Evolutionary conservation across 2,888 invertebrate species (phyloP).

Genomic region (Allolobophora icterica): DNA sequence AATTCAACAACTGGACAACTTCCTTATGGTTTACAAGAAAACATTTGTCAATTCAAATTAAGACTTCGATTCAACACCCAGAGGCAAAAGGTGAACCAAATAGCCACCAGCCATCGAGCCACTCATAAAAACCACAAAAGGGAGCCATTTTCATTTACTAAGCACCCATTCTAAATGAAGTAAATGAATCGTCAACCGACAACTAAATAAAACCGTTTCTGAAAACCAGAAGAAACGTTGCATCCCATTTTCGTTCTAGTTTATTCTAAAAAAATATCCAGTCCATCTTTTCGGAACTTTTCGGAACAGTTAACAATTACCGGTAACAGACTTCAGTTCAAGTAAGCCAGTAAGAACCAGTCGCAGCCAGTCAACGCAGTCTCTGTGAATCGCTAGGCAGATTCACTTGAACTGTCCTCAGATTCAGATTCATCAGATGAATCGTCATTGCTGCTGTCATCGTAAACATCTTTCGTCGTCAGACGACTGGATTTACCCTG

Average conservation of each 20-base stretch:
- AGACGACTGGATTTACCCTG: neutral
- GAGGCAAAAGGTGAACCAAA: no score
- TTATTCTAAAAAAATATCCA: neutral
- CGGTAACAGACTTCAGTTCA: conserved; percentile 17
- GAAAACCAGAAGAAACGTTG: neutral
- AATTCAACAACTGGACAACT: no score
- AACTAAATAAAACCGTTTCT: neutral
- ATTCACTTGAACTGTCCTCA: neutral
- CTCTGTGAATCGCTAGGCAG: neutral
- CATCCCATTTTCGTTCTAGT: neutral
- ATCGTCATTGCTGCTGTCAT: neutral
- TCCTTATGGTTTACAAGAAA: no score
- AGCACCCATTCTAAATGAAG: neutral
- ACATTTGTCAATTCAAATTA: no score
- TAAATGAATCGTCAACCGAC: neutral
- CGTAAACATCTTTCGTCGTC: conserved; percentile 1
- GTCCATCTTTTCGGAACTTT: neutral
- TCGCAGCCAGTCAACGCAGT: neutral
- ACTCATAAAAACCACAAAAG: no score
- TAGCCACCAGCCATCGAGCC: no score
- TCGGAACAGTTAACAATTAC: neutral
- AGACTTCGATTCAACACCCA: no score
- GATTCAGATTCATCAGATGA: conserved; percentile 12
- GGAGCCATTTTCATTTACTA: neutral
- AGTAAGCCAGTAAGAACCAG: neutral